Evolutionary conservation across 2,797 vertebrate species (phyloP), one percentile per base, ranked within the genome.

Genomic region (Spheniscus humboldti): DNA sequence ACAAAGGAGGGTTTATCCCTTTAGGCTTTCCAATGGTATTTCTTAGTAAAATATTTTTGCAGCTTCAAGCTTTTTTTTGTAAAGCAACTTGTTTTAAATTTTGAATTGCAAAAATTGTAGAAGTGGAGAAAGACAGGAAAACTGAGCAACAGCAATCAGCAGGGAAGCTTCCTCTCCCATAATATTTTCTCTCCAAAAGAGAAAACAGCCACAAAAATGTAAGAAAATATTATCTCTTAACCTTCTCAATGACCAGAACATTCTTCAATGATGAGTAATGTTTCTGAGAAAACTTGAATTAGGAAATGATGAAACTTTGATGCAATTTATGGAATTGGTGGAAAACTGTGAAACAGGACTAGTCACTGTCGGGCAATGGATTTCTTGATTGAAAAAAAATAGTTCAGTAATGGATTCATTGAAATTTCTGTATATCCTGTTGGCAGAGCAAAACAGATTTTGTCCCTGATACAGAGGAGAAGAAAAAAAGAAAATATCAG

Each of bases 151-250:
- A 39, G 28, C 16, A 93, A 73, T 76, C 86, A 78, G 55, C 86
- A 88, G 53, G 79, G 69, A 91, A 91, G 23, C 62, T 91, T 96
- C 88, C 68, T 86, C 64, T 94, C 84, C 62, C 39, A 68, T 17
- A 93, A 89, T 77, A 90, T 88, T 88, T 97, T 83, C 56, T 83
- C n/a, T 91, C 68, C 53, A 77, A 83, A 91, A 92, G 41, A 86
- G 53, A 95, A 96, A 95, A 91, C 33, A 90, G 31, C 76, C 89
- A 90, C 89, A 96, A 96, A 96, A 96, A 96, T 94, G 89, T 88
- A 90, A 94, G 82, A 96, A 96, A 97, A 96, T 88, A 94, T 90
- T 94, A 48, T 90, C 64, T 89, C 69, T 86, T 77, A 94, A 84
- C 88, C 68, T 88, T 76, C 64, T 83, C 84, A 95, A 95, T 91